These are phyloP conservation scores for Mercenaria mercenaria DNA, from an alignment of 1,140 invertebrate genomes.

Conservation along the genomic window DNA sequence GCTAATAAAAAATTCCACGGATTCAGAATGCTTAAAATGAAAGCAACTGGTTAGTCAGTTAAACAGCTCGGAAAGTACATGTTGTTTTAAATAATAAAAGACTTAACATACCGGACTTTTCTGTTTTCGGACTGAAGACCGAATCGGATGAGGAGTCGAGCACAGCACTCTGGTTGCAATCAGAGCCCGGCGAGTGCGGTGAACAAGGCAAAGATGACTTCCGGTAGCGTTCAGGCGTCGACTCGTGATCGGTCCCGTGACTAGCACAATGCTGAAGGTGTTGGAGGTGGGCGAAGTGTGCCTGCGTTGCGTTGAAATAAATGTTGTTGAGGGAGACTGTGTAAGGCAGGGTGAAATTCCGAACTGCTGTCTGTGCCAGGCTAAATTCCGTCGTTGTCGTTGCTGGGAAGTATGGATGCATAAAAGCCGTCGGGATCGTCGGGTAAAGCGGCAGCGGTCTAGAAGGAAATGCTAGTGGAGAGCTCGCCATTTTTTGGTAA, in stretches of 20 bases:
- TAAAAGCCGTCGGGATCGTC: background rate
- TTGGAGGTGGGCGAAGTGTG: background rate
- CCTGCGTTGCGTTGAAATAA: slow-evolving; percentile 16
- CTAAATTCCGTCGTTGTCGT: background rate
- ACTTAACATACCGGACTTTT: background rate
- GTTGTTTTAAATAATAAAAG: no score
- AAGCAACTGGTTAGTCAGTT: no score
- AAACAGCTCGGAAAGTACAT: no score
- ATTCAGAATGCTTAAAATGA: no score
- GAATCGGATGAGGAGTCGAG: slow-evolving; percentile 14
- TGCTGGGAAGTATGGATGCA: slow-evolving; percentile 20
- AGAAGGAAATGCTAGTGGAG: background rate
- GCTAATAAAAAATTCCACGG: no score
- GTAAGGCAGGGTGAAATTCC: background rate
- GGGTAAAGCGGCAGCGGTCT: background rate
- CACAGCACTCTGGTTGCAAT: background rate
- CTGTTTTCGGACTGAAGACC: background rate
- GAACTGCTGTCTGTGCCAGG: background rate
- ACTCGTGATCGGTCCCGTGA: background rate
- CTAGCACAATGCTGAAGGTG: background rate
- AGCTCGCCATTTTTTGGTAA: background rate
- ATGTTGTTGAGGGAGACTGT: background rate
- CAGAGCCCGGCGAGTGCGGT: background rate
- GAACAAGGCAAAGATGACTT: slow-evolving; percentile 12
- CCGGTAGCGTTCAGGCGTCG: background rate